phyloP scores from a whole-genome alignment of 2,113 vertebrate species.

The pig (Sus scrofa) region T2T-Sscrofa CM000830.6:62383001-62383500 shows the following conservation, averaged over 20 bases:
- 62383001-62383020: too few relatives aligned
- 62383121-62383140: neutral
- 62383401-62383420: neutral
- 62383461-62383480: neutral
- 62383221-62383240: neutral
- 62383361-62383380: neutral
- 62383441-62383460: constrained; percentile 44
- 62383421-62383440: neutral
- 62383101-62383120: neutral
- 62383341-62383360: neutral
- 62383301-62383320: neutral
- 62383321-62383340: constrained; percentile 4
- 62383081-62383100: neutral
- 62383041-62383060: too few relatives aligned
- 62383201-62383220: neutral
- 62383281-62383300: neutral
- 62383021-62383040: too few relatives aligned
- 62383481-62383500: constrained; percentile 16
- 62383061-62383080: neutral
- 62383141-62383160: constrained; percentile 28
- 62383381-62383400: constrained; percentile 32
- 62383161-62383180: constrained; percentile 44
- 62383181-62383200: neutral
- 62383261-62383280: neutral
- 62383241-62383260: neutral